Evolutionary conservation across 2,113 vertebrate species (phyloP).

Genomic region (Oreamnos americanus): DNA sequence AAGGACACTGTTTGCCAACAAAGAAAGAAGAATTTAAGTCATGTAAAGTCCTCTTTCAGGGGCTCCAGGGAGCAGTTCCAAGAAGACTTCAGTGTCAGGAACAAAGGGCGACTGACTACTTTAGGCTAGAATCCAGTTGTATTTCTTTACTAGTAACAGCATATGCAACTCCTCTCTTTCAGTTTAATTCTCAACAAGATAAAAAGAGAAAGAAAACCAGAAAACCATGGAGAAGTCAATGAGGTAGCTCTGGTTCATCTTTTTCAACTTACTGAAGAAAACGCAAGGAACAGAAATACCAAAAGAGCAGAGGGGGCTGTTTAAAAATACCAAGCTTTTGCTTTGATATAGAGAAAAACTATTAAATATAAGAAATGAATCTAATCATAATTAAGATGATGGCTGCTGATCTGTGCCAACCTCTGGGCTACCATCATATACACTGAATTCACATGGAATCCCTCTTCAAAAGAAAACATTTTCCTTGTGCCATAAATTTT

Average conservation of each 20-base stretch:
- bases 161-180: constrained; percentile 69
- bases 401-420: background rate
- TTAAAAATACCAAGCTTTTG: background rate
- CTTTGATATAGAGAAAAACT: background rate
- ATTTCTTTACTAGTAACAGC: constrained; percentile 71
- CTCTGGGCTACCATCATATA: background rate
- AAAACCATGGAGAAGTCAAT: constrained; percentile 59
- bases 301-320: background rate
- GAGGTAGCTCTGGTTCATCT: constrained; percentile 34
- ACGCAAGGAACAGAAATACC: background rate
- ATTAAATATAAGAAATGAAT: background rate
- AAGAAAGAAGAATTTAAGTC: constrained; percentile 77
- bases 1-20: constrained; percentile 74
- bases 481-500: background rate
- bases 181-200: constrained; percentile 58
- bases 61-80: constrained; percentile 61
- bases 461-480: constrained; percentile 31
- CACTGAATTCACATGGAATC: constrained; percentile 28
- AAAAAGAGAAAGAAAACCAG: background rate
- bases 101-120: constrained; percentile 71
- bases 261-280: constrained; percentile 10
- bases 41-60: constrained; percentile 76
- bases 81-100: constrained; percentile 76
- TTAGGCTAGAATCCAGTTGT: constrained; percentile 76
- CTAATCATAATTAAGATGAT: background rate